Percentiles rank a stretch among this genome's conserved stretches.
These are phyloP conservation scores for Oscheius onirici DNA, from an alignment of 2,888 invertebrate genomes.

Conservation along the genomic window DNA sequence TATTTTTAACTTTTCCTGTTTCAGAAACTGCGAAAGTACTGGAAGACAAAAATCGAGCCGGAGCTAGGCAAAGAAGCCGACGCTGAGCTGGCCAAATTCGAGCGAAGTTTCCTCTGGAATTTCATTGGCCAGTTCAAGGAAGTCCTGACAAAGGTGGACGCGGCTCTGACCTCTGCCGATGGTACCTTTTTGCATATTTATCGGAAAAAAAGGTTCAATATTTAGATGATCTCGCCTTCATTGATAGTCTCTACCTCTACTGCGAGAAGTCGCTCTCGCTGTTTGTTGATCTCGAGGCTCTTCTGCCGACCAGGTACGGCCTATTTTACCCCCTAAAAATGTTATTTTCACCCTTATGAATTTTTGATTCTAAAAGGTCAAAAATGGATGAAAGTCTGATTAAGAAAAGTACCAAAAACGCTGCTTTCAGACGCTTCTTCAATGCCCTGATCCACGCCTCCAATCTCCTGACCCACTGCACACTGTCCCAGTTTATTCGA, in stretches of 20 bases:
- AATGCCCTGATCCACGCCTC: conserved; percentile 94
- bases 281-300: conserved; percentile 92
- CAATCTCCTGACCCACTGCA: conserved; percentile 89
- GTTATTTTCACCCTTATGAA: too few species aligned
- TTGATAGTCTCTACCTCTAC: conserved; percentile 78
- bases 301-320: conserved; percentile 84
- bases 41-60: conserved; percentile 34
- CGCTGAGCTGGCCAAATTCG: conserved; percentile 45
- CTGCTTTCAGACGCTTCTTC: conserved; percentile 81
- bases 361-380: too few species aligned
- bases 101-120: conserved; percentile 82
- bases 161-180: conserved; percentile 23
- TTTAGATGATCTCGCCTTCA: conserved; percentile 70
- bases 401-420: too few species aligned
- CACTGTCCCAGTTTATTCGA: conserved; percentile 80
- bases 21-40: conserved; percentile 25
- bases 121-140: conserved; percentile 88
- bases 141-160: conserved; percentile 79
- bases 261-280: conserved; percentile 95
- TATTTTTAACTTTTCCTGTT: neutral
- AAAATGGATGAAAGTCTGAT: too few species aligned
- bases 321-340: too few species aligned
- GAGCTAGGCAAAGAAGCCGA: conserved; percentile 36
- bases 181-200: neutral
- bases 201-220: too few species aligned